Conservation (phyloP, 2,113 vertebrate genomes). For the Chroicocephalus ridibundus region DNA sequence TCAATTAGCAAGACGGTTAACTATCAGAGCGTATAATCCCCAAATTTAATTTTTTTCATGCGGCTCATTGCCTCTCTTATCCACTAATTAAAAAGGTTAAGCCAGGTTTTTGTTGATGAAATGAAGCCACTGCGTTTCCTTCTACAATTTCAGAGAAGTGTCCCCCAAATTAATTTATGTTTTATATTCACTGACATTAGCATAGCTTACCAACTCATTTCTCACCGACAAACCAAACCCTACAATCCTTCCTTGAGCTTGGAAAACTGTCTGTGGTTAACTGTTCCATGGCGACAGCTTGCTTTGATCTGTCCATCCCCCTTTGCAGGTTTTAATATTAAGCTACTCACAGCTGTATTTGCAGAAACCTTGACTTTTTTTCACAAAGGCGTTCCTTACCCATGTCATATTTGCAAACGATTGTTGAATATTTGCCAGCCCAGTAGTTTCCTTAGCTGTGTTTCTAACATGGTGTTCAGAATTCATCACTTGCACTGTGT, state of each 20-base stretch:
- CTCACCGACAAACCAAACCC: not conserved
- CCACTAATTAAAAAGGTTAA: not conserved
- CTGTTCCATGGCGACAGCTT: not conserved
- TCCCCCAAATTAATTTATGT: not conserved
- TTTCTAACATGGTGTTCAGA: not conserved
- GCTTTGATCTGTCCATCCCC: not conserved
- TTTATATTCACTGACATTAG: not conserved
- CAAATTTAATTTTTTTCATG: not conserved
- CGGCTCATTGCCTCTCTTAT: not conserved
- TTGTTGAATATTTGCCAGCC: not conserved
- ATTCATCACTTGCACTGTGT: not conserved
- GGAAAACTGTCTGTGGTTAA: not conserved
- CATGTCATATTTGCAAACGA: not conserved
- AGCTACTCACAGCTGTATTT: not conserved
- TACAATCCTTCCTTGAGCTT: not conserved
- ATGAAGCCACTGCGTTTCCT: not conserved
- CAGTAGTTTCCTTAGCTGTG: not conserved
- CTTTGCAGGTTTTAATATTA: not conserved
- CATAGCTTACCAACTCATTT: not conserved
- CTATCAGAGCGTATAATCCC: not conserved
- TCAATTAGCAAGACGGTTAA: not conserved
- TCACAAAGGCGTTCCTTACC: not conserved
- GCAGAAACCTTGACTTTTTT: not conserved
- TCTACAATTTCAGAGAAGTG: not conserved
- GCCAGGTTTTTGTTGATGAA: not conserved